Conservation (phyloP, 2,113 vertebrate genomes). For the Oophaga pumilio region DNA sequence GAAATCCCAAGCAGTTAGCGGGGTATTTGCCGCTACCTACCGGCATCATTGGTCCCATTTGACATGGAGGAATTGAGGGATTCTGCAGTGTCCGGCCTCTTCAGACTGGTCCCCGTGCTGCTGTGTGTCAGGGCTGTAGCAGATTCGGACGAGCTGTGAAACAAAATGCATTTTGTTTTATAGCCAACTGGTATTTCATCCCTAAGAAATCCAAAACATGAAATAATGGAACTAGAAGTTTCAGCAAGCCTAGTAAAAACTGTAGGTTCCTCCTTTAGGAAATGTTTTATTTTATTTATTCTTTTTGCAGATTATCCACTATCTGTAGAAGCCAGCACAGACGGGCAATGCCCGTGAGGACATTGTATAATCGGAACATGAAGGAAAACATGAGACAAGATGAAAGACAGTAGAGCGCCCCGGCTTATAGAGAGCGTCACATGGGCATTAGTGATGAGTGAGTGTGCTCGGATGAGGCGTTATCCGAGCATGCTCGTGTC, state of each 20-base stretch:
- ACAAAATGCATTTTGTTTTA: not conserved
- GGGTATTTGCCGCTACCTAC: constrained; percentile 65
- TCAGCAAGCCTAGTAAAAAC: not conserved
- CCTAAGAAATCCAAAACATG: not conserved
- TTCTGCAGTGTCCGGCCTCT: constrained; percentile 91
- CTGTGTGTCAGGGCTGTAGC: constrained; percentile 76
- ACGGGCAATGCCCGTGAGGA: not conserved
- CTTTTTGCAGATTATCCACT: not conserved
- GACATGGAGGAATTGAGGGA: constrained; percentile 96
- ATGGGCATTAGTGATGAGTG: no score
- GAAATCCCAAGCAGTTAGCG: not conserved
- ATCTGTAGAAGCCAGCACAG: not conserved
- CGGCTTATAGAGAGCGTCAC: no score
- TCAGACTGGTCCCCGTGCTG: constrained; percentile 82
- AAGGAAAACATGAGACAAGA: not conserved
- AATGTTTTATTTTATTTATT: not conserved
- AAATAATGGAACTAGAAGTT: not conserved
- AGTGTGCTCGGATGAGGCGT: no score
- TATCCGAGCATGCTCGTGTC: no score
- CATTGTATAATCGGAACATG: not conserved
- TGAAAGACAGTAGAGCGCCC: no score
- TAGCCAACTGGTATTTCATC: not conserved
- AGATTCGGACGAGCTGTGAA: constrained; percentile 79
- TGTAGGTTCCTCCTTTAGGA: not conserved
- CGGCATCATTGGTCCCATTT: constrained; percentile 94